Evolutionary conservation across 2,113 vertebrate genomes (phyloP).

Genomic region (Forbesichthys agassizii): DNA sequence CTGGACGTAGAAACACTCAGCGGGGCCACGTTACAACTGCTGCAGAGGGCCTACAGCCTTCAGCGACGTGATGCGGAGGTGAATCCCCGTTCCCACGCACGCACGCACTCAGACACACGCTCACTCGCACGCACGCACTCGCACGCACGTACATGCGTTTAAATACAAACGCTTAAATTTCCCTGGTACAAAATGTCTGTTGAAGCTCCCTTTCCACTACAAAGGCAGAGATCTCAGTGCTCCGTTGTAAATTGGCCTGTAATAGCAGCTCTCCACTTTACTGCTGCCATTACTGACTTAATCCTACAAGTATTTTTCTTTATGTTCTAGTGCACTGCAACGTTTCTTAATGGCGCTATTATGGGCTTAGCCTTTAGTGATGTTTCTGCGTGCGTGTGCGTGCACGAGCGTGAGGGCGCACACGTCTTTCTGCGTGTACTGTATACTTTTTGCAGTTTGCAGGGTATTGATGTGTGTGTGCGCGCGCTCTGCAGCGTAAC

Average conservation of each 20-base stretch:
- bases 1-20: constrained; percentile 83
- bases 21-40: constrained; percentile 65
- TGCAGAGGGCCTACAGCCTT: constrained; percentile 82
- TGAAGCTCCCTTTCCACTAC: constrained; percentile 22
- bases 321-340: constrained; percentile 50
- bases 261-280: constrained; percentile 59
- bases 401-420: constrained; percentile 3
- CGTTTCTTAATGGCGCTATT: constrained; percentile 61
- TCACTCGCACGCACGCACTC: not conserved
- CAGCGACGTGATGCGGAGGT: constrained; percentile 90
- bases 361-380: constrained; percentile 22
- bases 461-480: constrained; percentile 17
- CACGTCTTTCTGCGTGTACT: not conserved
- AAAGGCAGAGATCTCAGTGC: constrained; percentile 34
- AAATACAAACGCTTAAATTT: not conserved
- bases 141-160: not conserved
- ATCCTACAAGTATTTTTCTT: constrained; percentile 61
- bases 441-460: not conserved
- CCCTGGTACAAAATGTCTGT: constrained; percentile 23
- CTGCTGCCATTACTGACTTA: constrained; percentile 55
- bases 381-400: constrained; percentile 25
- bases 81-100: constrained; percentile 33
- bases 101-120: not conserved
- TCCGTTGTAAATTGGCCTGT: constrained; percentile 57
- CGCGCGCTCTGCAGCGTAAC: constrained; percentile 4